Evolutionary conservation across 2,797 vertebrate genomes (phyloP).

Genomic region (Ambastaia sidthimunki): DNA sequence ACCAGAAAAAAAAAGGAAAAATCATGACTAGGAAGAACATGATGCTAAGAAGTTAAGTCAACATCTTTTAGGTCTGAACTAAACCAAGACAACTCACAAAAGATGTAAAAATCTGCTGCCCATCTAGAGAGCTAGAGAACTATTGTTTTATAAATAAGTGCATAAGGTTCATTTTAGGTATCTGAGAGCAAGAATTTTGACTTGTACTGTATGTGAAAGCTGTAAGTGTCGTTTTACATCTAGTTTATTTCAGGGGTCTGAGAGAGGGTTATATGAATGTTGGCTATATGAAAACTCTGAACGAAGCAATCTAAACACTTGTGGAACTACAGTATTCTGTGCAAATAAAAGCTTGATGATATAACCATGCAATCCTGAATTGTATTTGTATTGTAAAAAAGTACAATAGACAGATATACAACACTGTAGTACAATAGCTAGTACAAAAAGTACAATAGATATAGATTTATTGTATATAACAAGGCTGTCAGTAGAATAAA

Average conservation of each 20-base stretch:
- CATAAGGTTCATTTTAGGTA: background rate
- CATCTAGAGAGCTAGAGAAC: background rate
- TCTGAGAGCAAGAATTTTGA: background rate
- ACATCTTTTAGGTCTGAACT: constrained; percentile 15
- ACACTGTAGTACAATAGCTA: too few species aligned
- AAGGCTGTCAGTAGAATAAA: too few species aligned
- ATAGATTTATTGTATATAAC: too few species aligned
- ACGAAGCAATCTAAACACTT: too few species aligned
- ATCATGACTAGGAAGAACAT: constrained; percentile 1
- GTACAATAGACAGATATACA: too few species aligned
- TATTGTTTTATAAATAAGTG: constrained; percentile 27
- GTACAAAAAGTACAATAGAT: too few species aligned
- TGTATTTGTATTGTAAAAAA: too few species aligned
- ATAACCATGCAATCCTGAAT: too few species aligned
- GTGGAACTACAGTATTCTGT: too few species aligned
- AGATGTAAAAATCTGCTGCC: constrained; percentile 12
- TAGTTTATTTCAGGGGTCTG: background rate
- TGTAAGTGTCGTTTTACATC: background rate
- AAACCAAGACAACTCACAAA: constrained; percentile 17
- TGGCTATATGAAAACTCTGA: too few species aligned
- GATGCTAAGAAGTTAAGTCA: constrained; percentile 15
- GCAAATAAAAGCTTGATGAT: too few species aligned
- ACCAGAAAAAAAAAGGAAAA: background rate
- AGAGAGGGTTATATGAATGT: too few species aligned
- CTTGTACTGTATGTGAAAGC: background rate